Percentiles rank a stretch among this genome's conserved stretches.
Conservation (phyloP, 2,797 vertebrate species). For the Melanotaenia pygmaea region DNA sequence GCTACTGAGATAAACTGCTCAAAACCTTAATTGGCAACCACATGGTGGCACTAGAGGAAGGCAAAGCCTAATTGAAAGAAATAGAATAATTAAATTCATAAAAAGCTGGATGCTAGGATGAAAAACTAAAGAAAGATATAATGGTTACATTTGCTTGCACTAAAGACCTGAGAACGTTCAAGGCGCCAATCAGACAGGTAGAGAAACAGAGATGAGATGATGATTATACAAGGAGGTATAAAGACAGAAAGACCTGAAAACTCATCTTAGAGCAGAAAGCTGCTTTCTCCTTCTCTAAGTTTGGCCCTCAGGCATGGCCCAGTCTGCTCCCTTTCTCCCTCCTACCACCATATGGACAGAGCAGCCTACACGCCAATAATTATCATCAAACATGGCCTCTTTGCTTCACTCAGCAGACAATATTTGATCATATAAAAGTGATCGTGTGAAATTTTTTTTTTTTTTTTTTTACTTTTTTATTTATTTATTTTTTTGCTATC, state of each 20-base stretch:
- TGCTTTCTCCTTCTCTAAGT: slow-evolving; percentile 62
- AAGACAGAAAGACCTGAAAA: slow-evolving; percentile 70
- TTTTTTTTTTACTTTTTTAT: too few relatives aligned
- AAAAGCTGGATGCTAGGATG: neutral
- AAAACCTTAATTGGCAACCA: slow-evolving; percentile 2
- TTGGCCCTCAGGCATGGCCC: slow-evolving; percentile 74
- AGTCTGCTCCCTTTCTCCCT: slow-evolving; percentile 71
- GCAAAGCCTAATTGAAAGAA: slow-evolving; percentile 6
- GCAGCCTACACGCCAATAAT: slow-evolving; percentile 51
- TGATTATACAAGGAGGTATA: slow-evolving; percentile 51
- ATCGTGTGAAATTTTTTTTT: slow-evolving; percentile 27
- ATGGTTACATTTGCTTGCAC: neutral
- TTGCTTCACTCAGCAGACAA: slow-evolving; percentile 39
- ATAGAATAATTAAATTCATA: slow-evolving; percentile 1
- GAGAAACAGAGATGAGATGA: slow-evolving; percentile 27
- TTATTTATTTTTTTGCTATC: slow-evolving; percentile 24
- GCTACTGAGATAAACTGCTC: neutral
- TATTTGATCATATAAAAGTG: slow-evolving; percentile 36
- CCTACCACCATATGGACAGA: slow-evolving; percentile 76
- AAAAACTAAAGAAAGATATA: neutral
- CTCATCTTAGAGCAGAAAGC: slow-evolving; percentile 54
- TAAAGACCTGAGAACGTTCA: neutral
- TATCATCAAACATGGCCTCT: slow-evolving; percentile 55
- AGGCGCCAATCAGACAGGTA: slow-evolving; percentile 23
- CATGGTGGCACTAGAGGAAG: neutral